phyloP scores from a whole-genome alignment of 2,888 invertebrate genomes.

The Apamea sordens region DNA sequence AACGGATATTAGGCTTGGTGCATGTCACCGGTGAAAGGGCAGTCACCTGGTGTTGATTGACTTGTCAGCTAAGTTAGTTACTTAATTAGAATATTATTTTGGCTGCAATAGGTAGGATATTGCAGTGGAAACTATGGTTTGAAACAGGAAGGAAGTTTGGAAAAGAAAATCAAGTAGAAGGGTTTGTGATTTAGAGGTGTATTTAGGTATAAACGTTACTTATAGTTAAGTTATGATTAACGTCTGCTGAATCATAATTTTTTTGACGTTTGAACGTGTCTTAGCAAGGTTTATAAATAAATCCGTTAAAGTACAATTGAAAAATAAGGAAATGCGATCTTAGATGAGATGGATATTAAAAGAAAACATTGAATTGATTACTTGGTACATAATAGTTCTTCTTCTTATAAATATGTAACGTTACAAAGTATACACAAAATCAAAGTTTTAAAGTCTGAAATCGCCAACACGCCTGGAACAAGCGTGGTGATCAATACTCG shows the following conservation, averaged over 20 bases:
- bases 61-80: constrained; percentile 30
- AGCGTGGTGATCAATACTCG: no score
- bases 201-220: not conserved
- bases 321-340: not conserved
- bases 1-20: constrained; percentile 65
- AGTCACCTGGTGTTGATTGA: constrained; percentile 48
- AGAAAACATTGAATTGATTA: not conserved
- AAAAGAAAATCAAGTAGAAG: no score
- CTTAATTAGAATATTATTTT: constrained; percentile 37
- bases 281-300: not conserved
- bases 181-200: not conserved
- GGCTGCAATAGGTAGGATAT: not conserved
- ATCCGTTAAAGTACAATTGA: not conserved
- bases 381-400: not conserved
- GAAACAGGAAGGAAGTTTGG: not conserved
- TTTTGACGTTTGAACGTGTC: not conserved
- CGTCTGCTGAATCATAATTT: not conserved
- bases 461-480: no score
- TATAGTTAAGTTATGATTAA: no score
- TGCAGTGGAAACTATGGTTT: not conserved
- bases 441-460: no score
- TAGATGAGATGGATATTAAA: not conserved
- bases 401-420: not conserved
- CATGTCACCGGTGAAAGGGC: constrained; percentile 62
- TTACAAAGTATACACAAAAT: no score